Evolutionary conservation across 2,797 vertebrate species (phyloP), one percentile per base, ranked within the genome.

Genomic region (Chaunax sp.): DNA sequence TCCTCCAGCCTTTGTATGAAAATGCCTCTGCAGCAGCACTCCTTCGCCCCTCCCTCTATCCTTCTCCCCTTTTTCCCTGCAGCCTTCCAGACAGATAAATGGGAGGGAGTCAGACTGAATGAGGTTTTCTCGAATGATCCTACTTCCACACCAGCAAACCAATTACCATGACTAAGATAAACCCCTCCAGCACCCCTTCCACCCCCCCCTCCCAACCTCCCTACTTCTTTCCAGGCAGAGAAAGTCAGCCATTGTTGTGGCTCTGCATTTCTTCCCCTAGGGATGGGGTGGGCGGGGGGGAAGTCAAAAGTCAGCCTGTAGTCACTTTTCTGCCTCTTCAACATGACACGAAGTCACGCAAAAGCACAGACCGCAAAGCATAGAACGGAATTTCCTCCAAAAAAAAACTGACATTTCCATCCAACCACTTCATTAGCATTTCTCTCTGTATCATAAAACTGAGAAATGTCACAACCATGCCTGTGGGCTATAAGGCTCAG

Each of bases 141-240:
- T 80, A 88, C 91, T 92, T 93, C 91, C 90, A 91, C 85, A 87
- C 87, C 91, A 90, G 91, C 92, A 92, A 93, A 93, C 90, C 92
- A 93, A 94, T 94, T 93, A 94, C 92, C 89, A 93, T 93, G 91
- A 93, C 91, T 90, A 93, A 92, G 92, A 94, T 93, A 94, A 93
- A 91, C 92, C 88, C 92, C 85, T 90, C 87, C 61, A 84, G 82
- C 80, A 65, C 71, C 81, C 69, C 66, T 46, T 49, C 57, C 51
- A 49, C 44, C 10, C 16, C 50, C 64, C 40, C 47, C 23, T 43
- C 56, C 25, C 26, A 53, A 64, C 30, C 63, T 54, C 41, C 64
- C 63, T 73, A 62, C 75, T 58, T 70, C 77, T 74, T 90, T 85
- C 85, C 84, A 87, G 66, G 77, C 84, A 91, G 83, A 91, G 72